These are phyloP conservation scores for Caenorhabditis inopinata DNA, from an alignment of 1,140 invertebrate species.

Conservation along the genomic window DNA sequence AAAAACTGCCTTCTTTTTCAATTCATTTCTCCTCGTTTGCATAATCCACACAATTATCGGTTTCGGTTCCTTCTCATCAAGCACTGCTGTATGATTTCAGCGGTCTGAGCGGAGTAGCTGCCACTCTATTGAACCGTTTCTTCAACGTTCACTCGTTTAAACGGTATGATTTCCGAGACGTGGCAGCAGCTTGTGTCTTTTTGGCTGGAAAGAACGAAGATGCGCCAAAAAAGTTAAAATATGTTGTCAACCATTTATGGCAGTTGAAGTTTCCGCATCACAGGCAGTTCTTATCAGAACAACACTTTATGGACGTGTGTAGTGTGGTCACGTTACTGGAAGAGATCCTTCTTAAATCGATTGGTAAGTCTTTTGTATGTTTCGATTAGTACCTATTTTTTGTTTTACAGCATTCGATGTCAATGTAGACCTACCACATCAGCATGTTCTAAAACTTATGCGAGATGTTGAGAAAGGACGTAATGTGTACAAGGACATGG, in stretches of 20 bases:
- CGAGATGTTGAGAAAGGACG: not conserved
- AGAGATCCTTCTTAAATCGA: not conserved
- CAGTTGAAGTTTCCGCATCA: not conserved
- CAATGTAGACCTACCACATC: not conserved
- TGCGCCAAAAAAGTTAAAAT: conserved; percentile 1
- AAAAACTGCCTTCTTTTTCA: too few species aligned
- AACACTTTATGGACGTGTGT: not conserved
- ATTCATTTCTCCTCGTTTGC: not conserved
- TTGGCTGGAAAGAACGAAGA: conserved; percentile 11
- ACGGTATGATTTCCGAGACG: not conserved
- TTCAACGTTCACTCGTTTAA: conserved; percentile 5
- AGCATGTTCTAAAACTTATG: conserved; percentile 1
- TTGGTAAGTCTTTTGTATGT: not conserved
- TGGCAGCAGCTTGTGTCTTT: conserved; percentile 1
- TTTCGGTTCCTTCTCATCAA: not conserved
- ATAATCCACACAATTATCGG: not conserved
- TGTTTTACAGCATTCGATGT: not conserved
- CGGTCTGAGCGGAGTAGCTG: not conserved
- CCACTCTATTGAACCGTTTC: not conserved
- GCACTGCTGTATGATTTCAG: conserved; percentile 27
- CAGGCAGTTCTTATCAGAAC: not conserved
- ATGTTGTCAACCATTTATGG: not conserved
- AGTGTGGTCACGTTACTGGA: not conserved
- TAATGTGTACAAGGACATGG: conserved; percentile 3
- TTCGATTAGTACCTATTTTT: not conserved